Base-by-base conservation (phyloP, 2,113 vertebrate genomes). In the Thryonomys swinderianus region DNA sequence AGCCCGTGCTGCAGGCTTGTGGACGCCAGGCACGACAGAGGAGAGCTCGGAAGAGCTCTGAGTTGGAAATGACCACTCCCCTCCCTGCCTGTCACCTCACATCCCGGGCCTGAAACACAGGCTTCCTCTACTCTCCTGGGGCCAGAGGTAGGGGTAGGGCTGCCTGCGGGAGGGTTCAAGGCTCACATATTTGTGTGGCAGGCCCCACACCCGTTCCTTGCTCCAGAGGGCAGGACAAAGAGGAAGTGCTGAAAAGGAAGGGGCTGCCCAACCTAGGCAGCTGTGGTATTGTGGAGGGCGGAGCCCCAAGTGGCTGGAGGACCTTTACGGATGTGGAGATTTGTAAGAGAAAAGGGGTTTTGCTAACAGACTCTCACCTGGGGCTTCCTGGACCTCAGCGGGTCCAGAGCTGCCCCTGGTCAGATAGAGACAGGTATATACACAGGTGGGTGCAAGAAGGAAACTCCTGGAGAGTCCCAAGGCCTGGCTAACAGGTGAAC, bases 241-340 rank as follows among this genome's bases (percentile, higher is more conserved):
- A 93, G 93, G 96, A 97, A 97, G 93, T 89, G n/a, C 62, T 83
- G 37, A 4, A 32, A 59, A 73, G 51, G 90, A 17, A 21, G 74
- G 23, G 55, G 80, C 85, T 90, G 85, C 62, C 84, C 64, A 34
- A 67, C 17, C 10, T 34, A 55, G 84, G 74, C 45, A 45, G 37
- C 90, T 30, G 40, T 3, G n/a, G 66, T 64, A 62, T 42, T 45
- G 23, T 2, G 37, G 69, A 85, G 82, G 94, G 91, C 88, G 73
- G 90, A 61, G 91, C 88, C 64, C 6, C 0, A 34, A 61, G 25
- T 0, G 17, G 34, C 59, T 48, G 34, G 30, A 64, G 74, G 55
- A 92, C 91, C 73, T 73, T 94, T 94, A 93, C 0, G 1, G 86
- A 17, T 73, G 80, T 1, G 21, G 92, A 30, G 64, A 90, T 59